phyloP scores from a whole-genome alignment of 2,797 vertebrate genomes.

The Tauraco hartlaubi region DNA sequence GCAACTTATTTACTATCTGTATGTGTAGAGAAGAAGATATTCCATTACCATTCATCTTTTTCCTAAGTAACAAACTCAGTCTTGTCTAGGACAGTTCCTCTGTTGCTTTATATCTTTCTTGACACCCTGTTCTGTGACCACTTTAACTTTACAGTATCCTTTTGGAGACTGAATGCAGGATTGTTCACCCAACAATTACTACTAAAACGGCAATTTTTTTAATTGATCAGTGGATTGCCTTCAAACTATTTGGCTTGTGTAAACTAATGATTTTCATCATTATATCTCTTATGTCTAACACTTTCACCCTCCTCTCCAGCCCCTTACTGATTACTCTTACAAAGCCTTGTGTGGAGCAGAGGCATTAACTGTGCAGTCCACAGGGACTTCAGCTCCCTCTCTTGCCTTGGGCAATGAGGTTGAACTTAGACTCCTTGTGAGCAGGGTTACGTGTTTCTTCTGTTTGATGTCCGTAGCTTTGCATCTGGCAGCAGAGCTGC shows the following conservation, averaged over 20 bases:
- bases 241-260: not conserved
- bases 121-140: not conserved
- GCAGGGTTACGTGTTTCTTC: not conserved
- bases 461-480: not conserved
- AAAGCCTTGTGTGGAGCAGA: not conserved
- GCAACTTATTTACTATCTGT: not conserved
- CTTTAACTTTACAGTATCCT: not conserved
- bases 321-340: not conserved
- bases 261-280: not conserved
- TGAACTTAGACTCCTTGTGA: not conserved
- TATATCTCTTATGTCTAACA: not conserved
- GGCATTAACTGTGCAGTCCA: not conserved
- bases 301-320: not conserved
- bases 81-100: not conserved
- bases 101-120: not conserved
- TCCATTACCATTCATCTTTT: not conserved
- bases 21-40: not conserved
- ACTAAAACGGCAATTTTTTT: not conserved
- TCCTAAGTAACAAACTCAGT: not conserved
- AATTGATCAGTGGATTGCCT: not conserved
- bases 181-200: not conserved
- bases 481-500: slow-evolving; percentile 2
- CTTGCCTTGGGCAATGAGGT: not conserved
- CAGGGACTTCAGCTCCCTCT: not conserved
- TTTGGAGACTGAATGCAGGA: not conserved